Evolutionary conservation across 2,888 invertebrate genomes (phyloP), one percentile per base, ranked within the genome.

Genomic region (Latheticus oryzae): DNA sequence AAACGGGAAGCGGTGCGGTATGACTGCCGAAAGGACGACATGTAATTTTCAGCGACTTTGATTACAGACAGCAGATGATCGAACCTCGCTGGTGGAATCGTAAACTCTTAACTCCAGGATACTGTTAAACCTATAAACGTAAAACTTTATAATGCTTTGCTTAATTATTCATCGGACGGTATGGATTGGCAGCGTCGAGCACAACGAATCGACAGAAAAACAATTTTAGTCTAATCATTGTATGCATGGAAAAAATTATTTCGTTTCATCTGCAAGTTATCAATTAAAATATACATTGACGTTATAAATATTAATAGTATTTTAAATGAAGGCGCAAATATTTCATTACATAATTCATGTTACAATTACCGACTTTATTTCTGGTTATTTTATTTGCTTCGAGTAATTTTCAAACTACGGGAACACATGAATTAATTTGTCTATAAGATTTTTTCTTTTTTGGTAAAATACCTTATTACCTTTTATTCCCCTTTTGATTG

Each of bases 301-400:
- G 26, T 28, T 30, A 58, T 58, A 58, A 58, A 58, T 58, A 58
- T 58, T 52, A 52, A 58, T 58, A 52, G 38, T 45, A 52, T 38
- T 58, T 52, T 47, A 32, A 33, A 58, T 58, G 45, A 42, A 42
- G 30, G 21, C 19, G 35, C 43, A 52, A 57, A 57, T 45, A 50
- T 43, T 45, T 51, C 38, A 57, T 57, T 57, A 57, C 43, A 38
- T 57, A 57, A 51, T 57, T 50, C 51, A 57, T 52, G 45, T 35
- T 42, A 43, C 48, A 50, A 50, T 50, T 43, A 51, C 24, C 11
- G 37, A 55, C 38, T 54, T 43, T 24, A 33, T 37, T 26, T 21
- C 32, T 13, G 24, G 48, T 48, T 48, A 55, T 55, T 40, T 54
- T 54, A 42, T 52, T 52, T 52, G 32, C 32, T 16, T 7, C 15